Evolutionary conservation across 2,113 vertebrate genomes (phyloP).

Genomic region (Myotis davidii): DNA sequence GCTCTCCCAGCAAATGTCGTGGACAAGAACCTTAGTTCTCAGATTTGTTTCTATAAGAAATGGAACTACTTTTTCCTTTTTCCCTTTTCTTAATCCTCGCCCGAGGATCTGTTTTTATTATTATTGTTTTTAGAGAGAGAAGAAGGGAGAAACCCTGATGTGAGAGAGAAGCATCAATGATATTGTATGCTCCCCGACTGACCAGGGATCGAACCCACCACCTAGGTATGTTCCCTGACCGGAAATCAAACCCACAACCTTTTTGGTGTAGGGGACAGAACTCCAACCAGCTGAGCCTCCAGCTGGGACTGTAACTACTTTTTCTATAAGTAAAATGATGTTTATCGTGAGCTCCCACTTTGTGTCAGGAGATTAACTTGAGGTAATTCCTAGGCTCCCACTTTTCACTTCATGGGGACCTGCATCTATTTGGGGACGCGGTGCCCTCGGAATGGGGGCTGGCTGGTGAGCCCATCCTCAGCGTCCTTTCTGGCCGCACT

Average conservation of each 20-base stretch:
- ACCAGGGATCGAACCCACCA: no score
- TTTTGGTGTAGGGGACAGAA: no score
- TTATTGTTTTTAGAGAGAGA: no score
- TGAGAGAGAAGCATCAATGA: no score
- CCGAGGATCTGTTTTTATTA: no score
- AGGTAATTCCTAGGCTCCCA: background rate
- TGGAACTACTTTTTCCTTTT: background rate
- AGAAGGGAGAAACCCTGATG: no score
- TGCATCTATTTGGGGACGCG: background rate
- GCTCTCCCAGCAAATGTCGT: background rate
- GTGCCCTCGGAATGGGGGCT: no score
- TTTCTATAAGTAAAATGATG: background rate
- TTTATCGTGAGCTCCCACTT: background rate
- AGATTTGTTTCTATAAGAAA: background rate
- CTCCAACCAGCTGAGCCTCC: no score
- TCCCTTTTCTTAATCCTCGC: no score
- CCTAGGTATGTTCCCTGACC: no score
- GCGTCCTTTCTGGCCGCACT: background rate
- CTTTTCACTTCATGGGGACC: background rate
- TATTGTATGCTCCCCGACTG: no score
- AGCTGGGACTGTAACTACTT: background rate
- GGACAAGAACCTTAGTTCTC: background rate
- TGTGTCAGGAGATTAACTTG: background rate
- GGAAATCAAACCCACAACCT: no score
- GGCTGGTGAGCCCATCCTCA: rapidly evolving